A percentile compares a stretch with the other conserved stretches of the same genome.
These are phyloP conservation scores for Heliornis fulica DNA, from an alignment of 2,113 vertebrate genomes.

Conservation along the genomic window DNA sequence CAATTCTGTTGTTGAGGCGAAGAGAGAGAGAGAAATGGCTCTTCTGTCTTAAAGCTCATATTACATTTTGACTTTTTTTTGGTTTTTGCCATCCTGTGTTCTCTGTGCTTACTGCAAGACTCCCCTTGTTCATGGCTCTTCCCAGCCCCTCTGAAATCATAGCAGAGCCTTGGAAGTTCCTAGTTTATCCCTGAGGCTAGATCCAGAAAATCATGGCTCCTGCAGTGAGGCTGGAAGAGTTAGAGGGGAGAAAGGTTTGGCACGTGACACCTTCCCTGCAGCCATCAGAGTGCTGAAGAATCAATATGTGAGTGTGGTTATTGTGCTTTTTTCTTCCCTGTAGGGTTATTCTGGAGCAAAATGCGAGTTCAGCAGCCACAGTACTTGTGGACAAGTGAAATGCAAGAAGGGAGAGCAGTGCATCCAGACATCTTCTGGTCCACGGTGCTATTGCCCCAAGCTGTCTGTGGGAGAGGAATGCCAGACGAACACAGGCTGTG, in stretches of 20 bases:
- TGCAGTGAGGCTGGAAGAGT: neutral
- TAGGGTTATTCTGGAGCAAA: conserved; percentile 86
- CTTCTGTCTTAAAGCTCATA: neutral
- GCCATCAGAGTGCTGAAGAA: neutral
- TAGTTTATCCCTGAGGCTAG: neutral
- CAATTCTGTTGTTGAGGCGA: neutral
- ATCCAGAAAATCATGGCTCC: neutral
- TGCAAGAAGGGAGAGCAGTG: conserved; percentile 86
- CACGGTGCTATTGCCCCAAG: conserved; percentile 79
- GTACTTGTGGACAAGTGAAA: conserved; percentile 77
- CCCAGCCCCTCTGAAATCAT: neutral
- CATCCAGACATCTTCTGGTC: conserved; percentile 67
- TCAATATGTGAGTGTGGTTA: neutral
- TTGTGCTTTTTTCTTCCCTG: neutral
- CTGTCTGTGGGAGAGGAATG: conserved; percentile 81
- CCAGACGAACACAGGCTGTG: conserved; percentile 72
- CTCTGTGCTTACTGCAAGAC: neutral
- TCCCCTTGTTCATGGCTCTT: neutral
- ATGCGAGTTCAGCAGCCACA: conserved; percentile 80
- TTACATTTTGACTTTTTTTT: neutral
- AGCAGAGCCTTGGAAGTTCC: neutral
- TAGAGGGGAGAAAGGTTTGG: neutral
- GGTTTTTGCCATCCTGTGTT: neutral
- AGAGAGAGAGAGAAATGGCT: neutral
- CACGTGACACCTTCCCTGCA: neutral